Evolutionary conservation across 2,888 invertebrate genomes (phyloP), one percentile per base, ranked within the genome.

Genomic region (Therioaphis trifolii): DNA sequence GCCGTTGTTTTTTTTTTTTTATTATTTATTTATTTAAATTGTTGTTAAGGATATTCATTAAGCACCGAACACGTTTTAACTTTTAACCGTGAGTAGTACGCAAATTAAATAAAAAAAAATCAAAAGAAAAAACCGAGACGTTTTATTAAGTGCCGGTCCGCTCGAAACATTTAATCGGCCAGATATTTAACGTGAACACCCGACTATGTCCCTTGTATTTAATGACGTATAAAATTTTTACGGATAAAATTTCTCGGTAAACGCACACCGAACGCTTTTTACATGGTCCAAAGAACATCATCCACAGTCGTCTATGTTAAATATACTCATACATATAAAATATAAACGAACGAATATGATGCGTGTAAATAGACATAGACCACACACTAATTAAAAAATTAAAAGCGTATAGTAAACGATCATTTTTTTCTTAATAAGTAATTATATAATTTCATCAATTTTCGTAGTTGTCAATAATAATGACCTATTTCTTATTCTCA

Each of bases 21-120:
- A n/a, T 72, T 72, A 72, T 77, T 79, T 79, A 79, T 79, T 55
- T 80, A 80, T 71, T 71, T 80, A 79, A 58, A 58, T 58, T 43
- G 71, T 80, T 71, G 71, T 80, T 71, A n/a, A 58, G 66, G 24
- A 68, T 71, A 71, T 80, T 71, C 71, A 63, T 72, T 82, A 82
- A 49, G 74, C 61, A 63, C 63, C 72, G 72, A 82, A 82, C 82
- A 82, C 74, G 82, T 82, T 82, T 82, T 82, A 15, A 82, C 82
- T 82, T 52, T 80, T 80, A 80, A 55, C 79, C 21, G 43, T 21
- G 61, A 40, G 29, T 4, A 68, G 68, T 49, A 58, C 61, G 80
- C 71, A 79, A 79, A 79, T 79, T 79, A 79, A 79, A 77, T 63
- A 58, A 35, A 35, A 21, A 74, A 35, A 40, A 74, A 55, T 35